Conservation (phyloP, 2,888 invertebrate genomes). For the Eueremaeus valkanovi region DNA sequence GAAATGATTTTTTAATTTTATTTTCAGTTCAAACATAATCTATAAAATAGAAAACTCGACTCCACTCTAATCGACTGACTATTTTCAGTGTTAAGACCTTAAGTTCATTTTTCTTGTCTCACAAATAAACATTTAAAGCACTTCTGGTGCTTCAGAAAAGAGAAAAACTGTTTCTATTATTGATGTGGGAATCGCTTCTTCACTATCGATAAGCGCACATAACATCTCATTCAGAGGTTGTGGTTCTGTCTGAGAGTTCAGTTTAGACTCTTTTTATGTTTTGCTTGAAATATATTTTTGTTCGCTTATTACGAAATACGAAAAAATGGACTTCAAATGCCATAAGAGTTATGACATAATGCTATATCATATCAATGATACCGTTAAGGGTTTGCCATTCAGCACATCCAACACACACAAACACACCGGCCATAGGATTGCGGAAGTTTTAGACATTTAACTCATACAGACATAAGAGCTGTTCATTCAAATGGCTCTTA, state of each 20-base stretch:
- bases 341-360: background rate
- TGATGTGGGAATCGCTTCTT: background rate
- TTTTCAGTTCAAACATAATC: too few relatives aligned
- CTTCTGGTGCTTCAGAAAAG: too few relatives aligned
- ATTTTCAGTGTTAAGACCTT: too few relatives aligned
- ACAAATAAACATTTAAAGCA: too few relatives aligned
- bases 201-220: background rate
- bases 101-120: too few relatives aligned
- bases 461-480: background rate
- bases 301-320: background rate
- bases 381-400: conserved; percentile 5
- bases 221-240: background rate
- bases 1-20: too few relatives aligned
- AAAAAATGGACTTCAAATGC: background rate
- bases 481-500: background rate
- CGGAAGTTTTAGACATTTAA: background rate
- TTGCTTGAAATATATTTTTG: background rate
- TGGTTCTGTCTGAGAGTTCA: background rate
- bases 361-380: conserved; percentile 10
- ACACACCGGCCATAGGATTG: background rate
- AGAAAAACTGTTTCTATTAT: background rate
- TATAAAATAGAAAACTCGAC: too few relatives aligned
- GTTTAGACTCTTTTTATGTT: background rate
- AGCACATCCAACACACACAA: background rate
- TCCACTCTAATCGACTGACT: too few relatives aligned